These are phyloP conservation scores for Alaudala cheleensis DNA, from an alignment of 2,113 vertebrate genomes.

Conservation along the genomic window DNA sequence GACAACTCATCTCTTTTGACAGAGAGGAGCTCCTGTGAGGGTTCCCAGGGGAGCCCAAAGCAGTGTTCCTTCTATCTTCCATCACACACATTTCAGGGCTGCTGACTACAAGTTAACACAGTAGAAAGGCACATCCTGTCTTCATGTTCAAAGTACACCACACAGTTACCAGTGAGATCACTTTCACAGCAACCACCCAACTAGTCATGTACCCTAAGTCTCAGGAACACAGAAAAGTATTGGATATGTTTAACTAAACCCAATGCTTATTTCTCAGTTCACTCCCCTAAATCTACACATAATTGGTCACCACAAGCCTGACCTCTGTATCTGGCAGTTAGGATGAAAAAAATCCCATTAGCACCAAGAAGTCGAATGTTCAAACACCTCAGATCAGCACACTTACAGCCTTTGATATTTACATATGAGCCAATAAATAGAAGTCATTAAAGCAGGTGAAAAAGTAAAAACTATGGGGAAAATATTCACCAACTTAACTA, in stretches of 20 bases:
- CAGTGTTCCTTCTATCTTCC: not conserved
- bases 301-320: not conserved
- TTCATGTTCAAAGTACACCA: not conserved
- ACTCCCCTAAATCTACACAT: not conserved
- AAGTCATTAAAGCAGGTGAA: not conserved
- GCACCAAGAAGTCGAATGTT: not conserved
- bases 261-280: not conserved
- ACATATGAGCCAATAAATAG: not conserved
- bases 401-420: not conserved
- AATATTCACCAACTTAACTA: not conserved
- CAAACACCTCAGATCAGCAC: not conserved
- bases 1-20: not conserved
- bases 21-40: not conserved
- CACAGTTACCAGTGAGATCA: rapidly evolving
- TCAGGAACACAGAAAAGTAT: not conserved
- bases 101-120: not conserved
- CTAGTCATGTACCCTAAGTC: not conserved
- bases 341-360: not conserved
- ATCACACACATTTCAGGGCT: not conserved
- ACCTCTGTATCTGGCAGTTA: not conserved
- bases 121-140: not conserved
- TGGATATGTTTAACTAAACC: not conserved
- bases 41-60: not conserved
- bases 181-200: not conserved
- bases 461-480: not conserved